These are phyloP conservation scores for Chrysocyon brachyurus DNA, from an alignment of 2,797 vertebrate species.

Conservation along the genomic window DNA sequence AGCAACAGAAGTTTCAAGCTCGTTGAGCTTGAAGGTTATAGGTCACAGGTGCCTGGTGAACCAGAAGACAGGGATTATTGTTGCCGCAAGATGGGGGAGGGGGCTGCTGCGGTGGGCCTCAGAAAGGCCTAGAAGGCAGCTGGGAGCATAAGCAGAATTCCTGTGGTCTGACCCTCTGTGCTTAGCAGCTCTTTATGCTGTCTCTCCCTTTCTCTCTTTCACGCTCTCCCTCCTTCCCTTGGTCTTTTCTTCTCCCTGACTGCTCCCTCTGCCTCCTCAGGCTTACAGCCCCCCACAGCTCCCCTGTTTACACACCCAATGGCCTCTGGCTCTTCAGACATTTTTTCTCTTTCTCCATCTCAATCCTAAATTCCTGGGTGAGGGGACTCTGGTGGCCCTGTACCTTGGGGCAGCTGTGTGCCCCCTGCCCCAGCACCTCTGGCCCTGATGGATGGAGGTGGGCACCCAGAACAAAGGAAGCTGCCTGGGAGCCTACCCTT, in stretches of 20 bases:
- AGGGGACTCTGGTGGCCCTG: neutral
- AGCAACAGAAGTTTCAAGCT: neutral
- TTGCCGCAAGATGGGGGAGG: neutral
- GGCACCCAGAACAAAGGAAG: neutral
- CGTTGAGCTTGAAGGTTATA: neutral
- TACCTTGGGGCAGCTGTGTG: neutral
- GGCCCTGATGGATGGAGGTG: neutral
- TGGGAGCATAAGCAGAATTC: neutral
- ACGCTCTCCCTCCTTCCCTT: neutral
- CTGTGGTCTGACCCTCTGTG: neutral
- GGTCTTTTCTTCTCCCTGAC: too few relatives aligned
- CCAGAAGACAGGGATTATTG: neutral
- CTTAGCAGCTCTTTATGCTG: neutral
- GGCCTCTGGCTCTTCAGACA: neutral
- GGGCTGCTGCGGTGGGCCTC: neutral
- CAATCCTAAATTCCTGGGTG: neutral
- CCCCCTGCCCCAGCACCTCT: neutral
- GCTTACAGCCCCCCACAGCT: neutral
- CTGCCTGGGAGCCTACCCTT: neutral
- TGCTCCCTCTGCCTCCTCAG: neutral
- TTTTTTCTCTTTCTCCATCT: neutral
- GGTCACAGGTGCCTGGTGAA: neutral
- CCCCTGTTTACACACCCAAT: neutral
- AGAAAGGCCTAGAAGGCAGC: neutral
- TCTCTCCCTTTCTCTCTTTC: neutral